Conservation (phyloP, 23 tunicate species). For the Halocynthia roretzi region DNA sequence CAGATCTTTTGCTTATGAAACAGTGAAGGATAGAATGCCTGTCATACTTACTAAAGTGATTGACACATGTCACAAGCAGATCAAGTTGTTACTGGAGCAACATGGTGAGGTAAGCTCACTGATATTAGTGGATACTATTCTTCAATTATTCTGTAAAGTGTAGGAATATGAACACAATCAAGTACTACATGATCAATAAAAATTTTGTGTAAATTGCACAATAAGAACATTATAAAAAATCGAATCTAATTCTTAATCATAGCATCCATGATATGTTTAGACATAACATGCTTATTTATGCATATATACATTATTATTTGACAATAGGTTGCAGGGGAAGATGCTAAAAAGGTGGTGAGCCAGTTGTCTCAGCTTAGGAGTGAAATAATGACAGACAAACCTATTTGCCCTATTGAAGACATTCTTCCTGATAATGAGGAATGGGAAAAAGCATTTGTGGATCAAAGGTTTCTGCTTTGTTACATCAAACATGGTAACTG, state of each 20-base stretch:
- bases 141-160: background rate
- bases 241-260: background rate
- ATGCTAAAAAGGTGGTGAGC: constrained; percentile 48
- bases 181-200: background rate
- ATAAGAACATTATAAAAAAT: background rate
- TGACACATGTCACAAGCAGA: constrained; percentile 47
- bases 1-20: constrained; percentile 77
- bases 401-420: constrained; percentile 28
- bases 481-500: too few species aligned
- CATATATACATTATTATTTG: background rate
- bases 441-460: constrained; percentile 42
- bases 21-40: constrained; percentile 72
- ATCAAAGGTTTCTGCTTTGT: constrained; percentile 13
- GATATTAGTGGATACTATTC: background rate
- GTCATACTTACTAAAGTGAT: constrained; percentile 54
- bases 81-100: background rate
- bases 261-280: background rate
- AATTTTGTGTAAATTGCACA: background rate
- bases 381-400: constrained; percentile 87
- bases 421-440: constrained; percentile 22
- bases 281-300: background rate
- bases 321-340: constrained; percentile 49
- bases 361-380: constrained; percentile 59
- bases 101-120: constrained; percentile 41
- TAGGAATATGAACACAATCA: background rate